These are phyloP conservation scores for Piprites chloris DNA, from an alignment of 2,113 vertebrate species.

Conservation along the genomic window DNA sequence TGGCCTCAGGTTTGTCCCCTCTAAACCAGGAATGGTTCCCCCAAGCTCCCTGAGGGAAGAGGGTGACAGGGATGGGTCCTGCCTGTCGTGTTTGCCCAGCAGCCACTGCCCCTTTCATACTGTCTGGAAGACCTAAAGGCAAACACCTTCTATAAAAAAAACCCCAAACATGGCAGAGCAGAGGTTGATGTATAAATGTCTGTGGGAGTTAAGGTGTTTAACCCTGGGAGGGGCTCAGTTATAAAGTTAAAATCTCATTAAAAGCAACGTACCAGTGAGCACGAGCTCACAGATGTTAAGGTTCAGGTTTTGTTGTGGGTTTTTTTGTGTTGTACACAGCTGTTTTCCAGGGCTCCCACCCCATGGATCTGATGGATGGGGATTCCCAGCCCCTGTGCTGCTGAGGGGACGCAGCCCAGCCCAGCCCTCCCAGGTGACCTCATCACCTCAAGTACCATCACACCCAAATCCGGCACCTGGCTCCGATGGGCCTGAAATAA, in stretches of 20 bases:
- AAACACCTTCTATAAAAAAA: neutral
- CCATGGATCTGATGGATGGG: neutral
- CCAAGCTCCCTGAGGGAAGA: neutral
- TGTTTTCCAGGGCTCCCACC: neutral
- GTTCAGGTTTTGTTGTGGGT: neutral
- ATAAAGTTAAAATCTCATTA: neutral
- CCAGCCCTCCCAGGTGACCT: neutral
- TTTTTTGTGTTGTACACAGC: neutral
- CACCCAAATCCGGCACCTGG: neutral
- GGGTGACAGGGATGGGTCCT: neutral
- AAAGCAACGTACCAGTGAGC: neutral
- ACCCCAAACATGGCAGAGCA: fast-evolving
- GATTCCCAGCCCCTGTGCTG: too few species aligned
- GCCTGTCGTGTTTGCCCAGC: neutral
- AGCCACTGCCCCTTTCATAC: neutral
- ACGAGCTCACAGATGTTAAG: fast-evolving
- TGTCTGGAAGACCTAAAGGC: neutral
- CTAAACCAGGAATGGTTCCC: neutral
- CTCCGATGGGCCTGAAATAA: neutral
- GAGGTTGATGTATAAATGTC: fast-evolving
- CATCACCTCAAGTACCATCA: neutral
- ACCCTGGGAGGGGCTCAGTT: neutral
- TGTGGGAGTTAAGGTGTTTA: neutral
- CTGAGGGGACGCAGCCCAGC: neutral
- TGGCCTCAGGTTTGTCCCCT: neutral